Percentiles rank a stretch among this genome's conserved stretches.
Evolutionary conservation across 2,888 invertebrate genomes (phyloP).

Genomic region (Aplocera efformata): DNA sequence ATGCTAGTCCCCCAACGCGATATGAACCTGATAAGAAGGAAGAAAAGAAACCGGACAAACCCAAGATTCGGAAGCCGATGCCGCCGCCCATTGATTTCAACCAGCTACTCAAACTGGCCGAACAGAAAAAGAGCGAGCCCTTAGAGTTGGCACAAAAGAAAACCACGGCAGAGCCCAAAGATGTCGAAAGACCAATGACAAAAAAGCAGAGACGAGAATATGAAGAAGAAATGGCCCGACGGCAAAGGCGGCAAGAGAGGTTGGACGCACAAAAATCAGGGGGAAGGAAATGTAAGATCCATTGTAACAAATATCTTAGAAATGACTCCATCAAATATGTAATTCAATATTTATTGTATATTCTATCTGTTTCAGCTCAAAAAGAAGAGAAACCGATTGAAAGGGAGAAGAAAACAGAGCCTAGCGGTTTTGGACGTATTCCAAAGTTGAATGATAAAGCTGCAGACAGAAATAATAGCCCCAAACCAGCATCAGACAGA

Average conservation of each 20-base stretch:
- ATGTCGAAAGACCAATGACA: conserved; percentile 87
- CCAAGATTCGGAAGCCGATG: conserved; percentile 80
- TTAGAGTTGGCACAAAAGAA: conserved; percentile 69
- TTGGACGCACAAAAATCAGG: conserved; percentile 57
- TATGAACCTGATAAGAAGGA: conserved; percentile 63
- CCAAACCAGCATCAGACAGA: conserved; percentile 40
- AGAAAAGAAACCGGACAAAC: conserved; percentile 73
- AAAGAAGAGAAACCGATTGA: conserved; percentile 54
- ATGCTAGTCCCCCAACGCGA: conserved; percentile 54
- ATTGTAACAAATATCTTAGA: background rate
- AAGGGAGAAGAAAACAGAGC: conserved; percentile 55
- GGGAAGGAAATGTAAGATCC: conserved; percentile 43
- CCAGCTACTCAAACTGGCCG: conserved; percentile 89
- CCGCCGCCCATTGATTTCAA: conserved; percentile 90
- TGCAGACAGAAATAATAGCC: conserved; percentile 43
- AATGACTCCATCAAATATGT: background rate
- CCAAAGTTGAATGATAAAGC: conserved; percentile 74
- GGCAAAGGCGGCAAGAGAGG: conserved; percentile 69
- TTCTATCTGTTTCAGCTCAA: conserved; percentile 42
- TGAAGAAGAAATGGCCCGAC: conserved; percentile 85
- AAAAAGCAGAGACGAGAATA: conserved; percentile 89
- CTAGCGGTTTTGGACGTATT: conserved; percentile 63
- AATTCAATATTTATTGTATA: background rate
- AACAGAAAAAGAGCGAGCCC: conserved; percentile 91
- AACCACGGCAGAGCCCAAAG: conserved; percentile 62